A percentile compares a stretch with the other conserved stretches of the same genome.
Evolutionary conservation across 2,113 vertebrate genomes (phyloP).

Genomic region (Diadophis punctatus): DNA sequence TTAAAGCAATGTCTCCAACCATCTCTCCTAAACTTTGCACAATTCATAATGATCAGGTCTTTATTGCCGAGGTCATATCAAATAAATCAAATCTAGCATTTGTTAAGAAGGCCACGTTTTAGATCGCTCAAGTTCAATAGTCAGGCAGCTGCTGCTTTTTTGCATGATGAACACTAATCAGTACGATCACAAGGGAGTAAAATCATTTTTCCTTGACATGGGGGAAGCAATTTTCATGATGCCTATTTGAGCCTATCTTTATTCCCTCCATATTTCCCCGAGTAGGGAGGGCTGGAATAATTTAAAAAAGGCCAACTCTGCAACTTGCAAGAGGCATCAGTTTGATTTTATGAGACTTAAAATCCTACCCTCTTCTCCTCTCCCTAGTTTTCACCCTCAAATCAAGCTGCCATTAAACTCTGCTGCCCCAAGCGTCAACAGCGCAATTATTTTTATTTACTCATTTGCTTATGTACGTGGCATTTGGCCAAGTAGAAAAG

Average conservation of each 20-base stretch:
- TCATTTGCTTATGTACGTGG: background rate
- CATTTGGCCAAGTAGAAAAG: background rate
- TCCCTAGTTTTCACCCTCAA: background rate
- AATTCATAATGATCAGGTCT: background rate
- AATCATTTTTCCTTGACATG: background rate
- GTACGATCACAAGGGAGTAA: background rate
- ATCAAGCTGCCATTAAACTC: background rate
- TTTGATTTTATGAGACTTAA: background rate
- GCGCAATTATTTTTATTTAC: background rate
- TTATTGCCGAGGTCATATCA: background rate
- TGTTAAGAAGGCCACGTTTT: background rate
- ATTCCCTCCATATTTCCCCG: background rate
- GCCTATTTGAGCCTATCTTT: background rate
- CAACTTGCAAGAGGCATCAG: background rate
- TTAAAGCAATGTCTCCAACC: background rate
- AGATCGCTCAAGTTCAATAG: conserved; percentile 3
- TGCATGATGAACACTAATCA: background rate
- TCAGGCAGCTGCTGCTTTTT: background rate
- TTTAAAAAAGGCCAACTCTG: background rate
- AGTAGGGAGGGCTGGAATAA: background rate
- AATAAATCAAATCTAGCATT: conserved; percentile 11
- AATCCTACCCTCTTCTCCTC: background rate
- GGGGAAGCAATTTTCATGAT: background rate
- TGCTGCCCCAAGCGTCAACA: background rate
- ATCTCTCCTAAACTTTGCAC: conserved; percentile 1